phyloP scores from a whole-genome alignment of 2,888 invertebrate genomes.

The Digitonthophagus gazella region DNA sequence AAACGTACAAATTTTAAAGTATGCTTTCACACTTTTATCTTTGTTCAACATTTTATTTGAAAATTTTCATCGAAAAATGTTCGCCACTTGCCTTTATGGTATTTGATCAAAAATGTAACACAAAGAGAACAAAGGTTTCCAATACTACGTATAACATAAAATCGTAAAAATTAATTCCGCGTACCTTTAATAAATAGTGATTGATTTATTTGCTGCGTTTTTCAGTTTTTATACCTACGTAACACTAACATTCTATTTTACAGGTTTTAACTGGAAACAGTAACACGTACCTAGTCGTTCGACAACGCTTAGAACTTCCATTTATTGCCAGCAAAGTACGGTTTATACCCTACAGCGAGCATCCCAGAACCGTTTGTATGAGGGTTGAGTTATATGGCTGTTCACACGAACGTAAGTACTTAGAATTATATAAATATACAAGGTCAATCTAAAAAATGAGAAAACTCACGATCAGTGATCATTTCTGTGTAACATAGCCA shows the following conservation, averaged over 20 bases:
- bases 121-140: background rate
- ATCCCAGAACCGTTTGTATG: conserved; percentile 88
- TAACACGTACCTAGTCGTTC: conserved; percentile 71
- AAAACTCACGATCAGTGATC: too few species aligned
- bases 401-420: conserved; percentile 67
- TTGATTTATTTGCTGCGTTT: background rate
- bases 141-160: too few species aligned
- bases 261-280: conserved; percentile 75
- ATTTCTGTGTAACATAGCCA: too few species aligned
- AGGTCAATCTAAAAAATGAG: too few species aligned
- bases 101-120: background rate
- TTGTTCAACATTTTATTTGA: background rate
- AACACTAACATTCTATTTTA: conserved; percentile 40
- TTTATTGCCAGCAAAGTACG: conserved; percentile 83
- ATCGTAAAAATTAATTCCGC: background rate
- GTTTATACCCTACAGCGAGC: conserved; percentile 83
- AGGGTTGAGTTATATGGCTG: conserved; percentile 90
- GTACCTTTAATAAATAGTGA: too few species aligned
- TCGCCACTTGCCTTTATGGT: background rate
- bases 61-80: background rate
- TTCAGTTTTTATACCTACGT: background rate
- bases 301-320: conserved; percentile 74
- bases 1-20: background rate
- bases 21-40: background rate
- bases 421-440: background rate